A percentile compares a stretch with the other conserved stretches of the same genome.
phyloP scores from a whole-genome alignment of 2,797 vertebrate species.

The Pyrocephalus nanus region DNA sequence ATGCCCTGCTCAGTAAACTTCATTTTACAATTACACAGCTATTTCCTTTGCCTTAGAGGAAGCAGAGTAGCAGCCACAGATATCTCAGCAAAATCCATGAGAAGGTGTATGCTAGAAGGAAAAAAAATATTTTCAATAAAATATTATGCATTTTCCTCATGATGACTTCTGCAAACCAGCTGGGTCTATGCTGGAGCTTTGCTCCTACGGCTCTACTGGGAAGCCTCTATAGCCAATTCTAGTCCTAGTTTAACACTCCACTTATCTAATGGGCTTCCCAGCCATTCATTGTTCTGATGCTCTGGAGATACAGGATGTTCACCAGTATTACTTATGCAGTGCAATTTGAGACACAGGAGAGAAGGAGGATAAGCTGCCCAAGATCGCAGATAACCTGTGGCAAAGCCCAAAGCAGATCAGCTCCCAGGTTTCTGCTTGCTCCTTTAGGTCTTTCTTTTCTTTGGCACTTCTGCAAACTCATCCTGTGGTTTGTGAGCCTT shows the following conservation, averaged over 20 bases:
- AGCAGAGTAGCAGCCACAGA: not conserved
- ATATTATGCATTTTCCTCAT: not conserved
- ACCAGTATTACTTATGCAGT: not conserved
- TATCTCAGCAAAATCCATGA: not conserved
- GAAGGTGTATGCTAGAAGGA: not conserved
- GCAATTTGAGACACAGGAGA: not conserved
- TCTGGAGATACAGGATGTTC: not conserved
- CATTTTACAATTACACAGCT: not conserved
- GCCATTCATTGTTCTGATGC: not conserved
- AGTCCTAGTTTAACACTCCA: not conserved
- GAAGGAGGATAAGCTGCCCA: not conserved
- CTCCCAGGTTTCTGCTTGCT: conserved; percentile 13
- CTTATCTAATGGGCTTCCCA: not conserved
- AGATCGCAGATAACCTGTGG: not conserved
- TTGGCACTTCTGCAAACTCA: conserved; percentile 9
- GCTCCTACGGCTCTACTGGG: not conserved
- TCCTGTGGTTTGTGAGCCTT: conserved; percentile 38
- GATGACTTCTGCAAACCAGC: not conserved
- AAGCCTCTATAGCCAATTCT: not conserved
- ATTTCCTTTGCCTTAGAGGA: not conserved
- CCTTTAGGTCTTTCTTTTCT: conserved; percentile 26
- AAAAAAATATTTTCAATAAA: not conserved
- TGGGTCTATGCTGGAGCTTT: not conserved
- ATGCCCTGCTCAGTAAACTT: not conserved
- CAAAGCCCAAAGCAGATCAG: conserved; percentile 18